These are phyloP conservation scores for Leguminivora glycinivorella DNA, from an alignment of 1,140 invertebrate species.

Conservation along the genomic window DNA sequence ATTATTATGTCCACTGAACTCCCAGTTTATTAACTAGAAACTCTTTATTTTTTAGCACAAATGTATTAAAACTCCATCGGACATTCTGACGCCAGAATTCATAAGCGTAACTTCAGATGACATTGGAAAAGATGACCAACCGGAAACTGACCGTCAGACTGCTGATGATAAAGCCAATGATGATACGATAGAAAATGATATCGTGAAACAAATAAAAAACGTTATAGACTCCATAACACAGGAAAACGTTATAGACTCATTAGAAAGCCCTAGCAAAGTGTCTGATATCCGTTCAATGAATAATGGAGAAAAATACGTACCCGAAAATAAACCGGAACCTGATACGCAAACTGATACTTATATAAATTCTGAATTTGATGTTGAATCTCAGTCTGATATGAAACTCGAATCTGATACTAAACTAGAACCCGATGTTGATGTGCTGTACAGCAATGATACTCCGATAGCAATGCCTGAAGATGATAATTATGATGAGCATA, in stretches of 20 bases:
- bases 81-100: background rate
- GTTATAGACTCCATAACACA: background rate
- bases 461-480: background rate
- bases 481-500: background rate
- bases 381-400: background rate
- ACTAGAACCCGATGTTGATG: background rate
- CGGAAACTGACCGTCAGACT: background rate
- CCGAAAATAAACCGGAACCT: background rate
- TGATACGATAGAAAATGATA: background rate
- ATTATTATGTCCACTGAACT: too few relatives aligned
- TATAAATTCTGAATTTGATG: background rate
- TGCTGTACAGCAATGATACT: background rate
- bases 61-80: constrained; percentile 5
- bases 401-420: background rate
- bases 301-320: background rate
- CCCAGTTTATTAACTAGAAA: background rate
- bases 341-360: background rate
- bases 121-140: background rate
- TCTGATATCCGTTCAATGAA: background rate
- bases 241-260: background rate
- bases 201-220: background rate
- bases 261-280: background rate
- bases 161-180: background rate
- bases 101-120: constrained; percentile 1
- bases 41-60: background rate